Percentiles rank a stretch among this genome's conserved stretches.
phyloP scores from a whole-genome alignment of 2,113 vertebrate species.

The Paradisaea rubra region DNA sequence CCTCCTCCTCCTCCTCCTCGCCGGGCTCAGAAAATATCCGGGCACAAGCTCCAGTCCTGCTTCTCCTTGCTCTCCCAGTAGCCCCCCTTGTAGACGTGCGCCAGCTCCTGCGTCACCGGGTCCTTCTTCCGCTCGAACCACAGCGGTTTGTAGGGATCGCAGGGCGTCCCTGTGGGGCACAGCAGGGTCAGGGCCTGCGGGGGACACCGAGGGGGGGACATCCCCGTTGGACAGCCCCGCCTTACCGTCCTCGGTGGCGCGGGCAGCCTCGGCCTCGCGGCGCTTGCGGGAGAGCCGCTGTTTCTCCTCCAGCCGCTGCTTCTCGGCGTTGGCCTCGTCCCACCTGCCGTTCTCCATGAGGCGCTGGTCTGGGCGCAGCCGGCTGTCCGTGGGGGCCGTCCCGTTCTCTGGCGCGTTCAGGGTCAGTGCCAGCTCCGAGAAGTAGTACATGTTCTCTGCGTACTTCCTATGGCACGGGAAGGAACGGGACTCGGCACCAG shows the following conservation, averaged over 20 bases:
- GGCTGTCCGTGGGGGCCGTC: conserved; percentile 89
- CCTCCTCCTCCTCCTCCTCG: background rate
- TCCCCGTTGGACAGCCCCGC: accelerated
- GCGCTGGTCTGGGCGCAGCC: conserved; percentile 87
- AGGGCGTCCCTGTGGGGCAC: background rate
- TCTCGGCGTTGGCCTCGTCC: conserved; percentile 94
- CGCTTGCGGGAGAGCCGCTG: conserved; percentile 83
- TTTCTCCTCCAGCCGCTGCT: conserved; percentile 93
- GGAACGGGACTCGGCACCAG: background rate
- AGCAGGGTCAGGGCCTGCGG: background rate
- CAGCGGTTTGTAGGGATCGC: conserved; percentile 84
- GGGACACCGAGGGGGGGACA: background rate
- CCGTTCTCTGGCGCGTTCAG: conserved; percentile 86
- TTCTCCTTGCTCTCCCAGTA: conserved; percentile 92
- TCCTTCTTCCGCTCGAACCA: conserved; percentile 91
- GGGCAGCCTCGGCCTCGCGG: conserved; percentile 79
- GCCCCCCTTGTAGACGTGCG: conserved; percentile 88
- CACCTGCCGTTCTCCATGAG: conserved; percentile 94
- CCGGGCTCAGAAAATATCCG: conserved; percentile 82
- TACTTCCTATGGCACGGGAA: conserved; percentile 71
- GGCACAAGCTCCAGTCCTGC: conserved; percentile 83
- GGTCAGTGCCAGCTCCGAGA: conserved; percentile 88
- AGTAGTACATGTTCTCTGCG: conserved; percentile 95
- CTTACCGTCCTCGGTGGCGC: conserved; percentile 78
- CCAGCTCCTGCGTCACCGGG: conserved; percentile 79